Evolutionary conservation across 2,888 invertebrate species (phyloP).

Genomic region (Acleris holmiana): DNA sequence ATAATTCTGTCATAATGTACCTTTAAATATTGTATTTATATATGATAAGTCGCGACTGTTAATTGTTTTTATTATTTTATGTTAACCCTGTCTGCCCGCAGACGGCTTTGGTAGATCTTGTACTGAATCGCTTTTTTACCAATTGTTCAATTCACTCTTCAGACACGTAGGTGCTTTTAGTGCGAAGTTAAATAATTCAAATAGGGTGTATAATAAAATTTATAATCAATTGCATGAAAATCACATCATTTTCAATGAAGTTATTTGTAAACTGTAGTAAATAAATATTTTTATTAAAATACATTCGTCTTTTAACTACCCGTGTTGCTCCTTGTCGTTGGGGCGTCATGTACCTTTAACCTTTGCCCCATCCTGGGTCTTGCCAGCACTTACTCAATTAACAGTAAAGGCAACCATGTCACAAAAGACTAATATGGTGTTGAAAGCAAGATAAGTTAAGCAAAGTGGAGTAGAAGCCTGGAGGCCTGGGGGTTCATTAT

Average conservation of each 20-base stretch:
- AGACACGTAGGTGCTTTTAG: slow-evolving; percentile 34
- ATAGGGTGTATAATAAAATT: slow-evolving; percentile 28
- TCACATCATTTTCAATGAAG: slow-evolving; percentile 30
- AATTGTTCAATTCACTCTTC: neutral
- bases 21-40: slow-evolving; percentile 21
- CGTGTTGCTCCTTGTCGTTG: too few species aligned
- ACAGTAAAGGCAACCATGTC: too few species aligned
- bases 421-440: too few species aligned
- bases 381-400: too few species aligned
- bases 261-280: slow-evolving; percentile 33
- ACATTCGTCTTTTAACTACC: slow-evolving; percentile 10
- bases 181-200: slow-evolving; percentile 20
- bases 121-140: neutral
- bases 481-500: too few species aligned
- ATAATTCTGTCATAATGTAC: slow-evolving; percentile 14
- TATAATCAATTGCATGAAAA: slow-evolving; percentile 30
- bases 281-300: slow-evolving; percentile 35
- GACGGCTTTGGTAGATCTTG: slow-evolving; percentile 1
- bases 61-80: slow-evolving; percentile 24
- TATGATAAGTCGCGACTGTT: slow-evolving; percentile 8
- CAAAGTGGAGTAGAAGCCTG: too few species aligned
- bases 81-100: slow-evolving; percentile 1
- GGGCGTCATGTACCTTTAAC: too few species aligned
- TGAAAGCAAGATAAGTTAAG: too few species aligned
- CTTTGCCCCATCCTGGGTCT: too few species aligned